These are phyloP conservation scores for Catocala sponsa DNA, from an alignment of 2,888 invertebrate genomes.

Conservation along the genomic window DNA sequence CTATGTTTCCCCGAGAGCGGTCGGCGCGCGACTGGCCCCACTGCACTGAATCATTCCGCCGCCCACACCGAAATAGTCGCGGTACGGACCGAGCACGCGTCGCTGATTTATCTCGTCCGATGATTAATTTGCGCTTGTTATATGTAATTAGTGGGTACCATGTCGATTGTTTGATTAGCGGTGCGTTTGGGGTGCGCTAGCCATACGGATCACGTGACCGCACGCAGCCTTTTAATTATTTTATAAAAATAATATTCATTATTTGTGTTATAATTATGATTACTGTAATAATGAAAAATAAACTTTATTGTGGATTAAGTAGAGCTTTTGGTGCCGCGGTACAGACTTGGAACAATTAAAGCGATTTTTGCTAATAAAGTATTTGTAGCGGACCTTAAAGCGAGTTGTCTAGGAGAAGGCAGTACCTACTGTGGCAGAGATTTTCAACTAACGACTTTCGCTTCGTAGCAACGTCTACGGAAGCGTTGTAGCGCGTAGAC, in stretches of 20 bases:
- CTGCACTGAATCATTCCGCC: conserved; percentile 61
- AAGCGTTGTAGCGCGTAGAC: conserved; percentile 73
- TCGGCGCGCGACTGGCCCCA: conserved; percentile 82
- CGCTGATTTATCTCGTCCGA: conserved; percentile 74
- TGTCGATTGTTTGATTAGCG: conserved; percentile 59
- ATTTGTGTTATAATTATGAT: neutral
- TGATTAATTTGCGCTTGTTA: conserved; percentile 80
- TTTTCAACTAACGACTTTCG: conserved; percentile 68
- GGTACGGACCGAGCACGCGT: conserved; percentile 66
- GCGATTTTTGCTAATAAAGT: conserved; percentile 12
- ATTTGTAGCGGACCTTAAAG: conserved; percentile 9
- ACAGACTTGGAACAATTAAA: neutral
- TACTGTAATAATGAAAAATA: neutral
- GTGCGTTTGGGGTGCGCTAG: conserved; percentile 35
- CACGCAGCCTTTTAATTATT: neutral
- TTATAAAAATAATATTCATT: neutral
- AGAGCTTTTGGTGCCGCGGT: neutral
- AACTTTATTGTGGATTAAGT: neutral
- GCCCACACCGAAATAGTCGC: conserved; percentile 82
- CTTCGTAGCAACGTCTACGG: conserved; percentile 68
- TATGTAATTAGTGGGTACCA: conserved; percentile 70
- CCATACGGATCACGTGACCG: conserved; percentile 7
- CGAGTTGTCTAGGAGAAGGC: conserved; percentile 38
- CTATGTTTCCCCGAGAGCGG: conserved; percentile 74
- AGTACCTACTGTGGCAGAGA: conserved; percentile 63